Base-by-base conservation (phyloP, 1,140 invertebrate genomes). In the Manduca sexta region DNA sequence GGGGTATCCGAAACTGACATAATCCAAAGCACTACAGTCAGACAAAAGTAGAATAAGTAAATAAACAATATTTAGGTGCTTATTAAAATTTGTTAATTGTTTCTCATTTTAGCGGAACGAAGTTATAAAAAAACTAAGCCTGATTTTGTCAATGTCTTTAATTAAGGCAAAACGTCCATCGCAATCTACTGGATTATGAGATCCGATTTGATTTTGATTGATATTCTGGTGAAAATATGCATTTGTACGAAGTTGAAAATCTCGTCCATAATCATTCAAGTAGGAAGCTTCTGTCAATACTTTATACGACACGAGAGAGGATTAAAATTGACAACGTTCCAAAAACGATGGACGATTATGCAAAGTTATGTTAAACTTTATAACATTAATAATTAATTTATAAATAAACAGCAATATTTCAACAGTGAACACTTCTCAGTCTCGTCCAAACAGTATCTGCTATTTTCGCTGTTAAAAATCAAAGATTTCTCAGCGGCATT, bases 151-250 rank as follows among this genome's bases (percentile, higher is more conserved):
- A 54, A 60, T 52, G 53, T 64, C 64, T 60, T 67, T 66, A 73
- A 73, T 76, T 73, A 72, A 73, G 52, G 66, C 48, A 62, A 62
- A 67, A 56, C 56, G 60, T 67, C 62, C 59, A 51, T 65, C 58
- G 51, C 39, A 47, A 56, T 57, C 60, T 46, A 47, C 21, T 56
- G 66, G 62, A 72, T 72, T 72, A 76, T 64, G 73, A 74, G 57
- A 69, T 65, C 58, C 51, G 60, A 63, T 69, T 62, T 71, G 67
- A 76, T 73, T 69, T 76, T 76, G 74, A 80, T 80, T 74, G 74
- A 75, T 75, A 68, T 66, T 64, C 52, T 56, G 58, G 64, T 63
- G 61, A 74, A 68, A 70, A 49, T 39, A 35, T 39, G 38, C 61
- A 69, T 63, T 66, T 69, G 64, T 53, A 56, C 56, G 48, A 29